phyloP scores from a whole-genome alignment of 2,113 vertebrate genomes.

The Oreochromis niloticus region DNA sequence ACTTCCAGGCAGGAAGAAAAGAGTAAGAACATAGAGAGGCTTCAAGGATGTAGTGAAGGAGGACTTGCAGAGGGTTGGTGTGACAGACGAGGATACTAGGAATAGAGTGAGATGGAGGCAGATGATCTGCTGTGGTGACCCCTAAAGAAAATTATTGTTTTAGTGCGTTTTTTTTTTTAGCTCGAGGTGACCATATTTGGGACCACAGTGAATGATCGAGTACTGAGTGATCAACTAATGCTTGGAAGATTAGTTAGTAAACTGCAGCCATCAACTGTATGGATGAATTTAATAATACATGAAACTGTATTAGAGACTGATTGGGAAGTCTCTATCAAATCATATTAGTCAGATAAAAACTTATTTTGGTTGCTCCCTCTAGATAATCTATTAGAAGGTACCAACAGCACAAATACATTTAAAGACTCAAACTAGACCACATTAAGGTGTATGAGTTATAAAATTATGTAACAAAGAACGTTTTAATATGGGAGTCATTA shows the following conservation, averaged over 20 bases:
- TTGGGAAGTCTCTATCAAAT: background rate
- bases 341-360: background rate
- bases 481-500: background rate
- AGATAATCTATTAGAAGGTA: background rate
- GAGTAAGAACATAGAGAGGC: background rate
- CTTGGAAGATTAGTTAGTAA: background rate
- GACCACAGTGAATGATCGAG: background rate
- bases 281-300: background rate
- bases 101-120: background rate
- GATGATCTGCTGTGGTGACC: background rate
- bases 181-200: background rate
- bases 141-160: background rate
- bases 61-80: background rate
- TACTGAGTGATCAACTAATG: background rate
- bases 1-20: background rate
- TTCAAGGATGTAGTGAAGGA: background rate
- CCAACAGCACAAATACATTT: background rate
- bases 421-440: background rate
- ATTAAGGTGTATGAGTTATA: background rate
- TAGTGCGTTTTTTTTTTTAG: background rate
- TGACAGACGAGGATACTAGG: background rate
- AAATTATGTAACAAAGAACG: accelerated
- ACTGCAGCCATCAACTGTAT: background rate
- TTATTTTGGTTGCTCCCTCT: background rate
- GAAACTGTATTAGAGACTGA: background rate